phyloP scores from a whole-genome alignment of 2,113 vertebrate genomes.

The Puffinus mauretanicus region DNA sequence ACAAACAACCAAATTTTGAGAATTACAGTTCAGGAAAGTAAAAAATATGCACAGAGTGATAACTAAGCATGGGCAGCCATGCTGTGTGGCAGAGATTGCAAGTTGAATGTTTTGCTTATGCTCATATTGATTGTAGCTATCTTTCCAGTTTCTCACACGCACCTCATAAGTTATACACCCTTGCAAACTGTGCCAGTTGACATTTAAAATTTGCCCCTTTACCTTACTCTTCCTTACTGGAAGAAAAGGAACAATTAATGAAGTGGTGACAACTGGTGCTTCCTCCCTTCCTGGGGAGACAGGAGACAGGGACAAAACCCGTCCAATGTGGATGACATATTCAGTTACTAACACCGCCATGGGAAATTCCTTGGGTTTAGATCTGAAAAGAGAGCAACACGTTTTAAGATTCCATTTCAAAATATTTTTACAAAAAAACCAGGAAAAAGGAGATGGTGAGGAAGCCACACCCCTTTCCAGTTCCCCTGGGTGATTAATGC shows the following conservation, averaged over 20 bases:
- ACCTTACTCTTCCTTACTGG: too few relatives aligned
- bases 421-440: neutral
- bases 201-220: conserved; percentile 5
- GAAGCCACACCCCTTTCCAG: neutral
- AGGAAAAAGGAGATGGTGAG: neutral
- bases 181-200: neutral
- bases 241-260: neutral
- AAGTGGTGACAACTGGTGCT: neutral
- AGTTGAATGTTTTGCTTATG: conserved; percentile 6
- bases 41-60: conserved; percentile 10
- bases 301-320: neutral
- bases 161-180: conserved; percentile 13
- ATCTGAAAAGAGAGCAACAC: neutral
- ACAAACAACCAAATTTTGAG: neutral
- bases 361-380: neutral
- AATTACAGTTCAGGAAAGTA: neutral
- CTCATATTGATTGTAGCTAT: conserved; percentile 5
- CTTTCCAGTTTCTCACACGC: neutral
- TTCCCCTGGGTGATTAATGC: neutral
- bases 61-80: neutral
- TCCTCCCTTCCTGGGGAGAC: neutral
- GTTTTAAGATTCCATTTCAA: neutral
- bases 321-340: neutral
- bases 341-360: neutral
- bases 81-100: conserved; percentile 1